A percentile compares a stretch with the other conserved stretches of the same genome.
These are phyloP conservation scores for Steatornis caripensis DNA, from an alignment of 2,113 vertebrate species.

Conservation along the genomic window DNA sequence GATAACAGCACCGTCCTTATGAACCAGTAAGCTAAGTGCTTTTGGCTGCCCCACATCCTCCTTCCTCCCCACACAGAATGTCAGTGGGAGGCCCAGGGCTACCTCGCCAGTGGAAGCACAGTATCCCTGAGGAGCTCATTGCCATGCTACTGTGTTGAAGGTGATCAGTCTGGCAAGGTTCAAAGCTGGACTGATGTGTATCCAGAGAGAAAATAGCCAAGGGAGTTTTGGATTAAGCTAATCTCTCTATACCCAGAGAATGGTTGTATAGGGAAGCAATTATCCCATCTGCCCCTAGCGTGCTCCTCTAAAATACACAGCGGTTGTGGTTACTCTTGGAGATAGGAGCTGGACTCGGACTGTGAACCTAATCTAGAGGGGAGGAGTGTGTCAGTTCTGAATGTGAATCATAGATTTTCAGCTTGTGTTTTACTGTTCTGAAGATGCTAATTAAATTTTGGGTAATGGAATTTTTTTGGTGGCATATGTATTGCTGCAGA, in stretches of 20 bases:
- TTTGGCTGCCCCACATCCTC: not conserved
- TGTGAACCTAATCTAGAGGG: not conserved
- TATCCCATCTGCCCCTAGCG: not conserved
- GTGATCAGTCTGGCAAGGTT: not conserved
- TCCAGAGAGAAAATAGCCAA: not conserved
- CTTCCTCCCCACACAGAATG: not conserved
- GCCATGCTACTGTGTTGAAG: not conserved
- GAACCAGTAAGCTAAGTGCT: not conserved
- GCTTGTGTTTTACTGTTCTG: not conserved
- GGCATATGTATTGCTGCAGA: not conserved
- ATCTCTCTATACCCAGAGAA: not conserved
- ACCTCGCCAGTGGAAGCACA: not conserved
- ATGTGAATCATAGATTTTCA: not conserved
- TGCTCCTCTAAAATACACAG: not conserved
- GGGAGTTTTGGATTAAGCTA: not conserved
- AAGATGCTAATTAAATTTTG: not conserved
- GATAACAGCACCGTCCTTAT: not conserved
- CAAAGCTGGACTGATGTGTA: not conserved
- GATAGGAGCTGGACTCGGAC: not conserved
- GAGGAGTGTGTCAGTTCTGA: not conserved
- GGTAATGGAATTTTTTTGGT: not conserved
- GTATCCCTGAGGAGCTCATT: not conserved
- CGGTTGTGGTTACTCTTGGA: not conserved
- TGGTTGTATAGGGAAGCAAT: not conserved
- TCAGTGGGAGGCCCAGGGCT: not conserved